Evolutionary conservation across 2,113 vertebrate species (phyloP), one percentile per base, ranked within the genome.

Genomic region (Cepphus grylle): DNA sequence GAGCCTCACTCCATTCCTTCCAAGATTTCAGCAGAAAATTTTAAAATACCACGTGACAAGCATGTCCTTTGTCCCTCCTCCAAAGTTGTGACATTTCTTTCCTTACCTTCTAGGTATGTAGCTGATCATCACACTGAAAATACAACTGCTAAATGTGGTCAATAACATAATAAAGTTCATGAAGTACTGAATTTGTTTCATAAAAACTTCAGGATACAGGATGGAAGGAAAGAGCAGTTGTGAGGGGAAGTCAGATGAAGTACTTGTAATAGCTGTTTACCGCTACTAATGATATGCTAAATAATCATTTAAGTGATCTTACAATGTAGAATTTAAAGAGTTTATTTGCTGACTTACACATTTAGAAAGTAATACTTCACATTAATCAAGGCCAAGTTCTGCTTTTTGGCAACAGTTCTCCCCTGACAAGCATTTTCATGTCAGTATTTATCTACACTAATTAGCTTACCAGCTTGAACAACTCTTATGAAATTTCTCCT

Each of bases 401-500:
- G 87, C 42, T 94, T 86, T 91, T 58, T 95, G 90, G 96, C 69
- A 94, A 67, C 59, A 83, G 45, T 78, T 92, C 88, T 96, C 45
- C 25, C 88, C 70, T 43, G 84, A 87, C 89, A 97, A 97, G 96
- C 88, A 94, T 67, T 81, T 94, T 97, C 95, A 81, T 96, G 90
- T 97, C 95, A 96, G 58, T 94, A 90, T 69, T 96, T 96, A 97
- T 83, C 82, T 95, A 81, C 38, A 90, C 94, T 97, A 96, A 95
- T 95, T 96, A 97, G 91, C 85, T 94, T n/a, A 96, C 87, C 86
- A 91, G 71, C 74, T 93, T 90, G 86, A 97, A 91, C 58, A 90
- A 67, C 87, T 88, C 80, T 69, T 74, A 92, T 1, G 63, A 79
- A 97, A 84, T 34, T 81, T 12, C 69, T 30, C 36, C 6, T 9